phyloP scores from a whole-genome alignment of 2,113 vertebrate genomes.

The Argyrosomus japonicus region DNA sequence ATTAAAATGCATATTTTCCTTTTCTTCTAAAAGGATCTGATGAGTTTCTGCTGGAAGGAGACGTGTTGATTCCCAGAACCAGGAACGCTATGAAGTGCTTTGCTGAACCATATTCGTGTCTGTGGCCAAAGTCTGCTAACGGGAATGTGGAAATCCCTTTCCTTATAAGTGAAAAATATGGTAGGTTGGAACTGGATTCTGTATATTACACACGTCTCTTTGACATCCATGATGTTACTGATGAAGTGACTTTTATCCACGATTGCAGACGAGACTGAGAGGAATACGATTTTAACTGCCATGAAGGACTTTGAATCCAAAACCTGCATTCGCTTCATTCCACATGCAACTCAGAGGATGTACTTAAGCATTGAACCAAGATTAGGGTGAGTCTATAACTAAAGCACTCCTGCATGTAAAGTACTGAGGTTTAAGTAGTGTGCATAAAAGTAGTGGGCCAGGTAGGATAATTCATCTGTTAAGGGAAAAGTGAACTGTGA shows the following conservation, averaged over 20 bases:
- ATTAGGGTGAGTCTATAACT: constrained; percentile 73
- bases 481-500: too few relatives aligned
- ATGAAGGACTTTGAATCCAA: constrained; percentile 37
- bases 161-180: constrained; percentile 36
- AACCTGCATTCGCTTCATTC: constrained; percentile 75
- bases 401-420: too few relatives aligned
- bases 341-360: rapidly evolving
- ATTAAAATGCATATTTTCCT: neutral
- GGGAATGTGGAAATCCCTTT: constrained; percentile 21
- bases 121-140: too few relatives aligned
- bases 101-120: neutral
- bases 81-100: constrained; percentile 67
- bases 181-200: constrained; percentile 33
- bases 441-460: too few relatives aligned
- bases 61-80: constrained; percentile 43
- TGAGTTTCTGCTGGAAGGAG: constrained; percentile 61
- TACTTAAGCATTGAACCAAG: constrained; percentile 64
- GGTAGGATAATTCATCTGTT: too few relatives aligned
- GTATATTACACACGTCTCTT: neutral
- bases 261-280: constrained; percentile 25
- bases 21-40: constrained; percentile 35
- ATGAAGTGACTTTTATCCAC: neutral
- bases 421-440: too few relatives aligned
- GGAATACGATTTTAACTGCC: neutral
- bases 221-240: neutral